These are phyloP conservation scores for Hydrolagus colliei DNA, from an alignment of 2,797 vertebrate species.

Conservation along the genomic window DNA sequence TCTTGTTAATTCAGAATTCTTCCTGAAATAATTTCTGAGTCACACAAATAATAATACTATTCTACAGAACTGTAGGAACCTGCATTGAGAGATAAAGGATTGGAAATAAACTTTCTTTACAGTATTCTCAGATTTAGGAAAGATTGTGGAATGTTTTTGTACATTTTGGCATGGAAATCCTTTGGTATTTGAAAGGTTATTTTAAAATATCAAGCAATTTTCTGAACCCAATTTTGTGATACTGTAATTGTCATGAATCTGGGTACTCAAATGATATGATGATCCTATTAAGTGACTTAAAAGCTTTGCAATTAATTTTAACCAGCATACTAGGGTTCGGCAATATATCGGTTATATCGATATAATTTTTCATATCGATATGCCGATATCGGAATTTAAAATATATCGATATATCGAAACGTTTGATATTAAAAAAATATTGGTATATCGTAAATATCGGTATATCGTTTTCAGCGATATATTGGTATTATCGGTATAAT, in stretches of 20 bases:
- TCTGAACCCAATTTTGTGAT: background rate
- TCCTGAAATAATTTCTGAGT: background rate
- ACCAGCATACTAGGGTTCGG: background rate
- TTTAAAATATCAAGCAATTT: background rate
- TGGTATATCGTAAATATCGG: too few relatives aligned
- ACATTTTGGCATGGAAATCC: background rate
- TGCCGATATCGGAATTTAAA: too few relatives aligned
- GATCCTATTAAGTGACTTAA: background rate
- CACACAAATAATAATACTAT: background rate
- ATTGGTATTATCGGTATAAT: too few relatives aligned
- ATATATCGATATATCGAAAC: too few relatives aligned
- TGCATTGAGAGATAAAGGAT: background rate
- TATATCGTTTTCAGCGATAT: too few relatives aligned
- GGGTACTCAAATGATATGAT: background rate
- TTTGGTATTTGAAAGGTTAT: background rate
- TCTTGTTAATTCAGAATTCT: background rate
- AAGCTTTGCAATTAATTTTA: background rate
- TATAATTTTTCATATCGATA: too few relatives aligned
- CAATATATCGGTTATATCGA: too few relatives aligned
- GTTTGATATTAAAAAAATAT: too few relatives aligned
- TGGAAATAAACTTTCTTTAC: background rate
- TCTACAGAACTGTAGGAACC: background rate
- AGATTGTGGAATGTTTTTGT: background rate
- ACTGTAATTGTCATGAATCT: background rate
- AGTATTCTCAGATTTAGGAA: background rate